Conservation (phyloP, 1,140 invertebrate genomes). For the Hyposmocoma kahamanoa region DNA sequence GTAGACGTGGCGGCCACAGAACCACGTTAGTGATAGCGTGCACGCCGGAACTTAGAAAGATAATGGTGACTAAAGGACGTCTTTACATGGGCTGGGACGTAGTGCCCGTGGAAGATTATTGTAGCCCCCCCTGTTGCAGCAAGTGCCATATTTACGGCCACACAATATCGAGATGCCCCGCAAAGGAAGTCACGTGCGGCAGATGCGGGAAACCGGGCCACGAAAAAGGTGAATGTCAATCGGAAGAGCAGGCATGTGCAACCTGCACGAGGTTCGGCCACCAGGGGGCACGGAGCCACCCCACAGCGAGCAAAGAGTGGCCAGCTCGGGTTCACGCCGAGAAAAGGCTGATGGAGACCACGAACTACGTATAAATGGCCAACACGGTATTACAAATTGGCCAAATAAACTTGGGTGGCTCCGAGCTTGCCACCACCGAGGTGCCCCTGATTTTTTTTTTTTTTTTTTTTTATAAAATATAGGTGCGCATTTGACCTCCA, state of each 20-base stretch:
- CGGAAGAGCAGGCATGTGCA: neutral
- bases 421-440: neutral
- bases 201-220: neutral
- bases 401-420: neutral
- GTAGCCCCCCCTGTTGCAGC: neutral
- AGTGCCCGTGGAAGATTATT: neutral
- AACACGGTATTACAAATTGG: neutral
- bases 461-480: too few species aligned
- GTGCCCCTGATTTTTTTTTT: too few species aligned
- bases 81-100: neutral
- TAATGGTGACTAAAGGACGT: neutral
- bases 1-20: neutral
- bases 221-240: neutral
- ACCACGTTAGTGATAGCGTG: neutral
- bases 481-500: too few species aligned
- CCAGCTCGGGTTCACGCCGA: neutral
- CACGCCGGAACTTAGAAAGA: neutral
- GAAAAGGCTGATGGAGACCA: too few species aligned
- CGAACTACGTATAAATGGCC: too few species aligned
- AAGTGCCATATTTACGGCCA: neutral
- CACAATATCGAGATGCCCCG: neutral
- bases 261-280: neutral
- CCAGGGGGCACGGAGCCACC: neutral
- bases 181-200: neutral
- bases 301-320: neutral